Evolutionary conservation across 2,888 invertebrate species (phyloP).

Genomic region (Formica aserva): DNA sequence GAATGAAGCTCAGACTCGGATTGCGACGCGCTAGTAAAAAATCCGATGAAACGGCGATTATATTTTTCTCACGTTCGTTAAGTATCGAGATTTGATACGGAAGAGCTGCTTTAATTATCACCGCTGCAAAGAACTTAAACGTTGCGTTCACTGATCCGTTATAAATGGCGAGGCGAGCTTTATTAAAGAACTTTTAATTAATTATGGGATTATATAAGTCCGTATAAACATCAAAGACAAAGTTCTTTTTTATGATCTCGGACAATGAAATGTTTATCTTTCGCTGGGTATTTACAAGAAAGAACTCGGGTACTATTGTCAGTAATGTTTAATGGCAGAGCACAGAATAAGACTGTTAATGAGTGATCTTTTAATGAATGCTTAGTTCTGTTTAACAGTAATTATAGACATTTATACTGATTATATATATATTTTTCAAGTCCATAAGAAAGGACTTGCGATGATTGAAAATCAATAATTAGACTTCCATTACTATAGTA

Average conservation of each 20-base stretch:
- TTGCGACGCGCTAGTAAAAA: neutral
- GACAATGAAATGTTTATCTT: slow-evolving; percentile 38
- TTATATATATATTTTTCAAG: too few species aligned
- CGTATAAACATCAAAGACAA: slow-evolving; percentile 1
- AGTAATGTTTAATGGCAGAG: neutral
- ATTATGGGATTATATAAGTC: slow-evolving; percentile 34
- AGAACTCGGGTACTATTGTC: neutral
- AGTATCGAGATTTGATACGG: slow-evolving; percentile 24
- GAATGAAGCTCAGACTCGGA: neutral
- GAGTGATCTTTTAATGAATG: neutral
- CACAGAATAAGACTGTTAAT: neutral
- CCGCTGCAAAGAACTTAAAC: slow-evolving; percentile 22
- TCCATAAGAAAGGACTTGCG: too few species aligned
- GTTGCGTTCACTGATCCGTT: slow-evolving; percentile 25
- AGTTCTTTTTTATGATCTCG: slow-evolving; percentile 23
- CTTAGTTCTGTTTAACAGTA: neutral
- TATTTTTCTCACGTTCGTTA: slow-evolving; percentile 27
- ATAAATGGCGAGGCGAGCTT: slow-evolving; percentile 26
- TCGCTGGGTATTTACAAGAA: neutral
- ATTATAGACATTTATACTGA: too few species aligned
- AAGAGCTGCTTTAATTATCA: slow-evolving; percentile 42
- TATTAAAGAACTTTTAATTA: slow-evolving; percentile 54
- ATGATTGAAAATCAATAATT: too few species aligned
- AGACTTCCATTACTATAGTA: too few species aligned
- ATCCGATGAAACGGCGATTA: slow-evolving; percentile 14